phyloP scores from a whole-genome alignment of 2,888 invertebrate genomes.

The Cheilosia variabilis region DNA sequence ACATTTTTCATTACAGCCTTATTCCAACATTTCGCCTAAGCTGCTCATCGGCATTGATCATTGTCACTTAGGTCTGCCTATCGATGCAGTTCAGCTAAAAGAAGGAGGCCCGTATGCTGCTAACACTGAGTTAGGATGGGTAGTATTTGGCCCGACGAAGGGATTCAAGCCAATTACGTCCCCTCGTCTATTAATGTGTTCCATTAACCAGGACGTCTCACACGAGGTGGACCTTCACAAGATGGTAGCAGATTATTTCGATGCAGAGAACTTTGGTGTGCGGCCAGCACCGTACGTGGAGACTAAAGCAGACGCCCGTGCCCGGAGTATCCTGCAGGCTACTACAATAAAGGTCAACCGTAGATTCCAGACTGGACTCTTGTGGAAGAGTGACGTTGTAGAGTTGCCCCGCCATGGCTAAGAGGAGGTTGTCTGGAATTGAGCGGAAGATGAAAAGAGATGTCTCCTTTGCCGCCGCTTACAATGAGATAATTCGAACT shows the following conservation, averaged over 20 bases:
- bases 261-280: constrained; percentile 23
- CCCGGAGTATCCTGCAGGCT: not conserved
- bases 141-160: constrained; percentile 1
- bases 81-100: not conserved
- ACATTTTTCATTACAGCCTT: constrained; percentile 10
- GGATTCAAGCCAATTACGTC: not conserved
- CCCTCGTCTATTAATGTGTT: constrained; percentile 9
- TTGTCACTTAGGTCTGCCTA: constrained; percentile 47
- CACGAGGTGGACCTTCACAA: too few relatives aligned
- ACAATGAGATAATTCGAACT: too few relatives aligned
- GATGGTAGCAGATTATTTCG: constrained; percentile 17
- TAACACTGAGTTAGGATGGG: constrained; percentile 42
- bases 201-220: too few relatives aligned
- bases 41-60: constrained; percentile 54
- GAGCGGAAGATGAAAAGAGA: too few relatives aligned
- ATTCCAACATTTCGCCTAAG: constrained; percentile 27
- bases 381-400: constrained; percentile 55
- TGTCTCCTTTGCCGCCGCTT: too few relatives aligned
- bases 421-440: constrained; percentile 43
- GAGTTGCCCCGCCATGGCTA: constrained; percentile 52
- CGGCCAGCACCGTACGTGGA: not conserved
- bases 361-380: constrained; percentile 46
- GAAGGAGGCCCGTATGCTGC: constrained; percentile 25
- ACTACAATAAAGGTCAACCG: constrained; percentile 19
- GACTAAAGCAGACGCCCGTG: not conserved